Base-by-base conservation (phyloP, 2,113 vertebrate species). In the Fulmarus glacialis region DNA sequence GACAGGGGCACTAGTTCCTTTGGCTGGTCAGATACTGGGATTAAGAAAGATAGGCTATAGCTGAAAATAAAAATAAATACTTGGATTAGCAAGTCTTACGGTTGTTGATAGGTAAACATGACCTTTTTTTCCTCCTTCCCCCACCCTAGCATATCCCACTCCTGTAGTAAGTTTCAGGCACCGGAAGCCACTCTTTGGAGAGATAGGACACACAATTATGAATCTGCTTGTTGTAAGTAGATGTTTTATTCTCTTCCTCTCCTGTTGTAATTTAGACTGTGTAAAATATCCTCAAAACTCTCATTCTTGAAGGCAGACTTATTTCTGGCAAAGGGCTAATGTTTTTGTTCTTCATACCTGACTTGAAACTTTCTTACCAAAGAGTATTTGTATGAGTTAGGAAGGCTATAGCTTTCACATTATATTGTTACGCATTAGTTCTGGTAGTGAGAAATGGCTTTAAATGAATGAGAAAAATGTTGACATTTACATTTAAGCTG, bases 141-240 rank as follows among this genome's bases (percentile, higher is more conserved):
- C 81, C 38, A 68, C 50, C 22, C 19, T 10, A 99, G 99, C 79
- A 8, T 99, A 99, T 96, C 99, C 99, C 92, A 96, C 98, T 48
- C 90, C 98, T 23, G 36, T 99, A 82, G 96, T 98, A 20, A 99
- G 99, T 87, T 93, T 99, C 63, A 99, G 99, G 93, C 98, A 98
- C 86, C 98, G 99, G 72, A 98, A 99, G 29, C 98, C 99, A 20
- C 98, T 99, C 75, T 99, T 99, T 38, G 98, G 98, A 94, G 99
- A 99, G 97, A 99, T 99, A 9, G 99, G 99, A 94, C 99, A 99
- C 95, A 99, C 99, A 40, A 99, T 99, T 91, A 99, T 99, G 99
- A 99, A 99, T 73, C 97, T 99, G 12, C 98, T 99, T 97, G 98
- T 99, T 95, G 99, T 99, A 96, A 99, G 99, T 99, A 97, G 75